Percentiles rank a stretch among this genome's conserved stretches.
phyloP scores from a whole-genome alignment of 2,113 vertebrate genomes.

The Gambusia affinis region DNA sequence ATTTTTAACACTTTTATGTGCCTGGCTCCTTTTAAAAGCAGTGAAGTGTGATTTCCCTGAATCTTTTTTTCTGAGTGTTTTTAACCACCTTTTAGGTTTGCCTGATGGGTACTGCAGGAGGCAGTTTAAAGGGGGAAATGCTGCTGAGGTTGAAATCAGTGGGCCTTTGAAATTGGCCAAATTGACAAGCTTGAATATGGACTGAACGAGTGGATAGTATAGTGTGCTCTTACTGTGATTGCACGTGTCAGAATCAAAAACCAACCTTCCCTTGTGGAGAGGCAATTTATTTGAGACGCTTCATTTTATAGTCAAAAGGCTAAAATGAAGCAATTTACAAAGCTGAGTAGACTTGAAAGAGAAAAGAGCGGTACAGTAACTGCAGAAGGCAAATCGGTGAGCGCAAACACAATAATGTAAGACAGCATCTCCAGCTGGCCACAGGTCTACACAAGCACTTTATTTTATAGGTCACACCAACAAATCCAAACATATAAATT shows the following conservation, averaged over 20 bases:
- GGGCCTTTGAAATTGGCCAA: conserved; percentile 63
- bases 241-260: conserved; percentile 62
- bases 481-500: conserved; percentile 22
- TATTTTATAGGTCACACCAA: conserved; percentile 18
- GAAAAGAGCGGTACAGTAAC: neutral
- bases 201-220: conserved; percentile 49
- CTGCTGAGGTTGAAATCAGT: conserved; percentile 60
- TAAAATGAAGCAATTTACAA: conserved; percentile 59
- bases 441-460: conserved; percentile 4
- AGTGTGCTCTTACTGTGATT: conserved; percentile 56
- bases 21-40: conserved; percentile 30
- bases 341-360: conserved; percentile 7
- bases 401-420: conserved; percentile 2
- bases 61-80: conserved; percentile 34
- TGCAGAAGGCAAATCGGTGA: conserved; percentile 11
- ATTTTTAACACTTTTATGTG: conserved; percentile 42
- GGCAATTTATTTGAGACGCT: conserved; percentile 57
- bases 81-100: conserved; percentile 29
- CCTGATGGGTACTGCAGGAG: conserved; percentile 36
- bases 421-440: conserved; percentile 14
- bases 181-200: conserved; percentile 55
- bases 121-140: conserved; percentile 19
- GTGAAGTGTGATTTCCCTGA: conserved; percentile 16
- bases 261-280: conserved; percentile 33
- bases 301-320: conserved; percentile 58